Evolutionary conservation across 2,797 vertebrate genomes (phyloP).

Genomic region (Basileuterus tristriatus): DNA sequence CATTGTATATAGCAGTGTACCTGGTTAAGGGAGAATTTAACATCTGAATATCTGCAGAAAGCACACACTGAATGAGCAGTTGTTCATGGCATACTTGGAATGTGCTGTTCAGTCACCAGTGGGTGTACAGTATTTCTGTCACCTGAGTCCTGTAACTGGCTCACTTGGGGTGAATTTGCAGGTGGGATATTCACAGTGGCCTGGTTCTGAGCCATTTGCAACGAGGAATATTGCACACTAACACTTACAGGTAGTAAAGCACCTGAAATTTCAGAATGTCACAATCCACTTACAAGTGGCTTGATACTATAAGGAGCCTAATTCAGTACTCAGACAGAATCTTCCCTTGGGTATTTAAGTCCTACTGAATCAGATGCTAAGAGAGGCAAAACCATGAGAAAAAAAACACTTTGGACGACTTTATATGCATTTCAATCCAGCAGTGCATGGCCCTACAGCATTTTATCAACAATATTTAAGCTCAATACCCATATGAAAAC

Average conservation of each 20-base stretch:
- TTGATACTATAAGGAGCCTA: background rate
- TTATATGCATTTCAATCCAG: background rate
- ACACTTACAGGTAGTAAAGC: background rate
- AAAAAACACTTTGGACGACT: background rate
- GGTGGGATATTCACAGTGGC: background rate
- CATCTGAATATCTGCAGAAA: constrained; percentile 18
- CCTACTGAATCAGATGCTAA: background rate
- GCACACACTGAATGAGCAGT: background rate
- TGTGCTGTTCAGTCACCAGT: background rate
- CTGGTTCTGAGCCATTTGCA: background rate
- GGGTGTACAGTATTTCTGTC: background rate
- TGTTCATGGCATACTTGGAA: constrained; percentile 3
- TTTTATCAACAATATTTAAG: background rate
- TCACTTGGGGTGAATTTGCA: background rate
- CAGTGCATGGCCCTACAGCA: background rate
- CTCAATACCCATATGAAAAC: background rate
- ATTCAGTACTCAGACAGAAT: background rate
- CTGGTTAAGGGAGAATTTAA: background rate
- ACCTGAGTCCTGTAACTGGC: background rate
- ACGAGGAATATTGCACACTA: background rate
- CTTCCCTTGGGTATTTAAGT: background rate
- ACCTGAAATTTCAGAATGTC: background rate
- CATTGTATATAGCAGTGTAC: background rate
- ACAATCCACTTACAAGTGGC: background rate
- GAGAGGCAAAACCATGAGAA: background rate